Percentiles rank a stretch among this genome's conserved stretches.
Conservation (phyloP, 64 coral and sea anemone genomes). For the Actinia equina region DNA sequence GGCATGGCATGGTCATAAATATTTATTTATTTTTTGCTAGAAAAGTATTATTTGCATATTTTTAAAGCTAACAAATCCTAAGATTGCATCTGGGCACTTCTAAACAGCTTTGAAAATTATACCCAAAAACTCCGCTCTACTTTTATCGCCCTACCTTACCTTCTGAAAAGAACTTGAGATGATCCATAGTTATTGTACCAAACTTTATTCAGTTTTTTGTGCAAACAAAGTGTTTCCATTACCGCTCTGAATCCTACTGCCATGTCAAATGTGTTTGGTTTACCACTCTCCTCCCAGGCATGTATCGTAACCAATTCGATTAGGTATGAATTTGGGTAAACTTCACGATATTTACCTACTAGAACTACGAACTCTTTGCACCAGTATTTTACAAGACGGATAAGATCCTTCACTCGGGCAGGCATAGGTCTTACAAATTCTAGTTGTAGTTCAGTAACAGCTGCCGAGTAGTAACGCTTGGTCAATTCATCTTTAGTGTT, state of each 20-base stretch:
- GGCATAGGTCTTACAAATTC: neutral
- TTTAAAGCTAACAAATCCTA: no score
- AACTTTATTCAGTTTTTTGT: neutral
- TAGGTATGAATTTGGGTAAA: neutral
- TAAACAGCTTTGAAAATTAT: no score
- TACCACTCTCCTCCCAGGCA: neutral
- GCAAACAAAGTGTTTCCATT: no score
- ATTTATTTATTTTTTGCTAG: neutral
- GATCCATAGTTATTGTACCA: neutral
- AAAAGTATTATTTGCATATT: no score
- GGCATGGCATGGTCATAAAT: neutral
- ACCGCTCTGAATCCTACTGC: neutral
- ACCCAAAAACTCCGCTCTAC: no score
- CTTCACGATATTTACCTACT: neutral
- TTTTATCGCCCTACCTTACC: no score
- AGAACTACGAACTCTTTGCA: neutral
- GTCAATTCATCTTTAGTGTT: neutral
- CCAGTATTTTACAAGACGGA: constrained; percentile 7
- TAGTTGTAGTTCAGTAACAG: neutral
- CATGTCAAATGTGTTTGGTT: neutral
- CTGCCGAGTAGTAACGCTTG: neutral
- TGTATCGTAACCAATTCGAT: neutral
- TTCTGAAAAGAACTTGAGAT: neutral
- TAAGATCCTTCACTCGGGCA: neutral
- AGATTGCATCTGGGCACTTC: no score